phyloP scores from a whole-genome alignment of 2,797 vertebrate genomes.

The Myripristis murdjan region DNA sequence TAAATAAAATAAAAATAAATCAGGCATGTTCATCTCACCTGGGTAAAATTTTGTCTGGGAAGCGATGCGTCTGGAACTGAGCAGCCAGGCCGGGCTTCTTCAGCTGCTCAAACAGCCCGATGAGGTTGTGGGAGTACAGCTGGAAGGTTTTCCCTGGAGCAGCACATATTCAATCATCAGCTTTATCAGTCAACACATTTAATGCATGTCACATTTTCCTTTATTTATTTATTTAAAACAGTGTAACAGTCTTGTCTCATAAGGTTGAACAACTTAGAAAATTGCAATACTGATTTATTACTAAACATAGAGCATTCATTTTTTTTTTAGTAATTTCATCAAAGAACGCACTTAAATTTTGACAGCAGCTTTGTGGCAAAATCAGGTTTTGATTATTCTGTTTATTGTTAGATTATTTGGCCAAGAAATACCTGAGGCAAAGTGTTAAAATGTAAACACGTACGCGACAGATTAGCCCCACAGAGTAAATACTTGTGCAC shows the following conservation, averaged over 20 bases:
- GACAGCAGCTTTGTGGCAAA: neutral
- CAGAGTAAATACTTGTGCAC: neutral
- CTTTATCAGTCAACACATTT: neutral
- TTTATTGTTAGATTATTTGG: neutral
- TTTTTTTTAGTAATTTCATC: neutral
- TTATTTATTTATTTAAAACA: too few relatives aligned
- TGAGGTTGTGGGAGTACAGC: conserved; percentile 98
- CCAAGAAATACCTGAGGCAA: neutral
- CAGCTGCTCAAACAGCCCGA: conserved; percentile 98
- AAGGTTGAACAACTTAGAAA: neutral
- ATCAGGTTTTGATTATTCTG: too few relatives aligned
- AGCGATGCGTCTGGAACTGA: conserved; percentile 97
- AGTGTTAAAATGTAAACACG: neutral
- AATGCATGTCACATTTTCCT: neutral
- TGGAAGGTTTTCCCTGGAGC: conserved; percentile 95
- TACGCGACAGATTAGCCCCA: neutral
- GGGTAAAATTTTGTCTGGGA: conserved; percentile 93
- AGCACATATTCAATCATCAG: conserved; percentile 5
- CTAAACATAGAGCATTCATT: too few relatives aligned
- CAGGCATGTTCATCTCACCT: conserved; percentile 64
- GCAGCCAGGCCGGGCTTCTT: conserved; percentile 95
- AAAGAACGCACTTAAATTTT: neutral
- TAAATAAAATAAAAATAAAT: too few relatives aligned
- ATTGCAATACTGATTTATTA: too few relatives aligned
- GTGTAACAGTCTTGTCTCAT: neutral